Percentiles rank a stretch among this genome's conserved stretches.
Conservation (phyloP, 2,888 invertebrate genomes). For the Lochmaea capreae region DNA sequence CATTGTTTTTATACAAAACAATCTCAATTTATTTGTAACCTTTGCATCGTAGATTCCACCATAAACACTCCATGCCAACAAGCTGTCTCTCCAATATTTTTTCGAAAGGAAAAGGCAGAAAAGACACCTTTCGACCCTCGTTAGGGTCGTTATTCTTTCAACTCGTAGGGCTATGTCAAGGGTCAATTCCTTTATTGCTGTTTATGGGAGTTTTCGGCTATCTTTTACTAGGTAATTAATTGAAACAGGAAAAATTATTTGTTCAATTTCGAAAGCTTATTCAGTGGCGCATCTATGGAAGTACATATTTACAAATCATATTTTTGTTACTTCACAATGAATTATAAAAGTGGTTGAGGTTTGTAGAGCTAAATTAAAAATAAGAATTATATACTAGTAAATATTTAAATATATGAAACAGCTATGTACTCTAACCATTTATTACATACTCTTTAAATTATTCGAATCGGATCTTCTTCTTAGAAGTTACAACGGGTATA, state of each 20-base stretch:
- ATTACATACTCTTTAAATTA: too few relatives aligned
- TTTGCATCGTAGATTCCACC: too few relatives aligned
- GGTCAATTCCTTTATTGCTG: slow-evolving; percentile 57
- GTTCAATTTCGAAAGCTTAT: neutral
- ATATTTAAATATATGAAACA: too few relatives aligned
- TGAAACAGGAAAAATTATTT: slow-evolving; percentile 36
- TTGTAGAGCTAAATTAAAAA: too few relatives aligned
- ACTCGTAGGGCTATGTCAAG: slow-evolving; percentile 49
- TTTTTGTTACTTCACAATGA: too few relatives aligned
- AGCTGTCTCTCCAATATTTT: slow-evolving; percentile 29
- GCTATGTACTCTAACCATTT: too few relatives aligned
- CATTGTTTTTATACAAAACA: neutral
- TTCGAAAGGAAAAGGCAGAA: slow-evolving; percentile 25
- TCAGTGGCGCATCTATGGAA: slow-evolving; percentile 13
- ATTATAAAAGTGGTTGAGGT: too few relatives aligned
- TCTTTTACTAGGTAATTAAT: slow-evolving; percentile 41
- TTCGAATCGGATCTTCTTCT: too few relatives aligned
- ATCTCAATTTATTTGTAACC: neutral
- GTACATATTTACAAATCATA: neutral
- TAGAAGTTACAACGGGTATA: too few relatives aligned
- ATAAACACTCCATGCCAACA: too few relatives aligned
- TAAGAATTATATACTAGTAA: too few relatives aligned
- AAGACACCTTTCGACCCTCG: slow-evolving; percentile 53
- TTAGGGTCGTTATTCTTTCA: slow-evolving; percentile 50
- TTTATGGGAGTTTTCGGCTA: slow-evolving; percentile 47